Percentiles rank a stretch among this genome's conserved stretches.
Conservation (phyloP, 64 coral and sea anemone genomes). For the Acropora yongei region DNA sequence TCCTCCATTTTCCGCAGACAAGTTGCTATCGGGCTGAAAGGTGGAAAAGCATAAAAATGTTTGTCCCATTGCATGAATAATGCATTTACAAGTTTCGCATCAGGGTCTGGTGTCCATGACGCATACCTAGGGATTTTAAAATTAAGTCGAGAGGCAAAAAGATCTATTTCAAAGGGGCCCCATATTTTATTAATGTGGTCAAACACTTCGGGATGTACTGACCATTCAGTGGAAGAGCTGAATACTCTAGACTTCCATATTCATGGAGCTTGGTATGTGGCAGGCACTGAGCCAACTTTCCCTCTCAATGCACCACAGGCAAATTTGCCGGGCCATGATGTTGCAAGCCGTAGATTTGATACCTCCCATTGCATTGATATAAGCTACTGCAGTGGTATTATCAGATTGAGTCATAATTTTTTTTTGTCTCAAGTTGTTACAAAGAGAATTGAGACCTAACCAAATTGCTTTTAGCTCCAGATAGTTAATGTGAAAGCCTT, state of each 20-base stretch:
- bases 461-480: too few relatives aligned
- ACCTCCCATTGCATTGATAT: not conserved
- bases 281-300: too few relatives aligned
- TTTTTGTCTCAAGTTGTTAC: too few relatives aligned
- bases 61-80: conserved; percentile 1
- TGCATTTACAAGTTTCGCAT: conserved; percentile 24
- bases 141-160: conserved; percentile 42
- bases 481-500: too few relatives aligned
- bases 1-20: too few relatives aligned
- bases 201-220: not conserved
- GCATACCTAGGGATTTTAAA: not conserved
- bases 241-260: conserved; percentile 3
- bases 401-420: too few relatives aligned
- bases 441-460: too few relatives aligned
- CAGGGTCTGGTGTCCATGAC: conserved; percentile 48
- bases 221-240: conserved; percentile 38
- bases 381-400: too few relatives aligned
- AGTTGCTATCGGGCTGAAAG: too few relatives aligned
- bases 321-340: not conserved
- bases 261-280: too few relatives aligned
- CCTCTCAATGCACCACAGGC: not conserved
- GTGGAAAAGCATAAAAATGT: conserved; percentile 30
- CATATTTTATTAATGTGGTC: not conserved
- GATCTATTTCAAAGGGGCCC: conserved; percentile 14
- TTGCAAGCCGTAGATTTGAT: not conserved